Evolutionary conservation across 2,113 vertebrate species (phyloP).

Genomic region (Delphinus delphis): DNA sequence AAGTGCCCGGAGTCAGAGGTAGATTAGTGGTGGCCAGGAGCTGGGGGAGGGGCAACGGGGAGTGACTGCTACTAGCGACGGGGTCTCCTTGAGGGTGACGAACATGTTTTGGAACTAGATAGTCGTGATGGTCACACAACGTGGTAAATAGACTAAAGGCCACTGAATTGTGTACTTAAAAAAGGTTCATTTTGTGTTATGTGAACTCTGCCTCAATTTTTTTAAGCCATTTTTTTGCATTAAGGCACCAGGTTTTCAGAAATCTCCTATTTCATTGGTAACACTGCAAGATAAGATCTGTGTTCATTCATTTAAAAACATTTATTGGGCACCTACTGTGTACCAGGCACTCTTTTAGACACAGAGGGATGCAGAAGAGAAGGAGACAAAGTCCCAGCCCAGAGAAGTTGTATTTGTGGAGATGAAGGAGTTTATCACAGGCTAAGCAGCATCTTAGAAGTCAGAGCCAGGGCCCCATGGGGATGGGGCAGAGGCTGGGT

Average conservation of each 20-base stretch:
- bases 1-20: neutral
- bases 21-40: neutral
- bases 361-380: neutral
- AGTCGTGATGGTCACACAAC: too few relatives aligned
- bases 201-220: neutral
- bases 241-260: neutral
- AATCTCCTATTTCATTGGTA: neutral
- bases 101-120: too few relatives aligned
- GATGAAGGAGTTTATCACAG: neutral
- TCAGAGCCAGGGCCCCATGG: neutral
- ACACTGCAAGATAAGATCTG: neutral
- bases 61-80: too few relatives aligned
- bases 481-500: neutral
- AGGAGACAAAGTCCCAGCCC: neutral
- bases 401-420: neutral
- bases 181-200: neutral
- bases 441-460: neutral
- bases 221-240: neutral
- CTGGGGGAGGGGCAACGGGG: rapidly evolving
- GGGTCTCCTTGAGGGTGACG: neutral
- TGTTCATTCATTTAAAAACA: neutral
- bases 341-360: neutral
- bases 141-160: neutral
- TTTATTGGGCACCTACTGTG: neutral
- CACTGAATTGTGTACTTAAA: neutral